phyloP scores from a whole-genome alignment of 2,797 vertebrate genomes.

The Lophotriccus pileatus region DNA sequence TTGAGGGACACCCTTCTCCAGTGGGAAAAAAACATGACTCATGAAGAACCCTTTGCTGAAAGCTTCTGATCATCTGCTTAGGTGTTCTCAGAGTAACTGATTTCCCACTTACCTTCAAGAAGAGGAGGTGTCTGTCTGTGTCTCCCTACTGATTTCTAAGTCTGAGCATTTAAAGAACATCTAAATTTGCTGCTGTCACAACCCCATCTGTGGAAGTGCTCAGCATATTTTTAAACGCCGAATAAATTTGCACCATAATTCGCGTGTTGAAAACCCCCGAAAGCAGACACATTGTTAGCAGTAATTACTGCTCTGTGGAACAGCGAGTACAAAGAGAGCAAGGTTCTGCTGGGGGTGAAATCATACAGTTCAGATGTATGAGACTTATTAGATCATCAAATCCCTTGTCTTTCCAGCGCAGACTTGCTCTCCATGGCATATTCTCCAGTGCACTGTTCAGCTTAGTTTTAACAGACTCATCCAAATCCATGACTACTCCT shows the following conservation, averaged over 20 bases:
- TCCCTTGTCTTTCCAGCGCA: conserved; percentile 11
- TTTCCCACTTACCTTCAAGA: background rate
- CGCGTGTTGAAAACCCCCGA: conserved; percentile 4
- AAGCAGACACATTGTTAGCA: conserved; percentile 42
- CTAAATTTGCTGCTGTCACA: conserved; percentile 58
- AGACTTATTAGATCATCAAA: conserved; percentile 50
- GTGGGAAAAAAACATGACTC: background rate
- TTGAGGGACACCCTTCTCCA: background rate
- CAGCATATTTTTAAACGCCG: conserved; percentile 6
- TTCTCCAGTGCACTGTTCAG: background rate
- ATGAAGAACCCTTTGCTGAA: background rate
- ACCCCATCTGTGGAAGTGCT: conserved; percentile 37
- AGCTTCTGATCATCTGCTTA: background rate
- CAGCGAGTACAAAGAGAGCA: conserved; percentile 7
- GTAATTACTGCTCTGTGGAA: conserved; percentile 36
- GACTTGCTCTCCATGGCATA: background rate
- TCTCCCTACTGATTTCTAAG: conserved; percentile 13
- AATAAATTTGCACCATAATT: conserved; percentile 45
- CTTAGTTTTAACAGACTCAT: background rate
- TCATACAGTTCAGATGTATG: background rate
- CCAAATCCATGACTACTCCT: background rate
- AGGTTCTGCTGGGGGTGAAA: conserved; percentile 16
- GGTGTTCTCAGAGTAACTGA: background rate
- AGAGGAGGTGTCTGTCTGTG: background rate
- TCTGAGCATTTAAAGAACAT: conserved; percentile 34